Percentiles rank a stretch among this genome's conserved stretches.
Conservation (phyloP, 2,888 invertebrate genomes). For the Monoplex corrugatus region DNA sequence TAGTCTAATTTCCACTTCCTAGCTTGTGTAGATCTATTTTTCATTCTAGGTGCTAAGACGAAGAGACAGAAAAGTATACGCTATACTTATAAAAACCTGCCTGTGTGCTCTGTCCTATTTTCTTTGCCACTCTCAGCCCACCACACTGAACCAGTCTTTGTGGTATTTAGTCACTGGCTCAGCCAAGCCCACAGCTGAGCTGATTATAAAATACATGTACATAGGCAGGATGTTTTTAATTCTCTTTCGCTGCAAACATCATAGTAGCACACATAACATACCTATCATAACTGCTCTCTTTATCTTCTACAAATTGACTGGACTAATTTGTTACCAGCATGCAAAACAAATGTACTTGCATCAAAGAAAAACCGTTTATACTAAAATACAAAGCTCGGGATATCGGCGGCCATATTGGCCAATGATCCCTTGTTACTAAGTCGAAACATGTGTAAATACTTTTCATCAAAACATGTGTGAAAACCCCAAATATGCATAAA, state of each 20-base stretch:
- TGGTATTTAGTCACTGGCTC: constrained; percentile 24
- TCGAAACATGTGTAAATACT: constrained; percentile 31
- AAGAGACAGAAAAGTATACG: no score
- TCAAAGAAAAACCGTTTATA: constrained; percentile 4
- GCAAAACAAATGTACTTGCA: not conserved
- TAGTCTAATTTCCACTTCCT: no score
- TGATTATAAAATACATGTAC: constrained; percentile 1
- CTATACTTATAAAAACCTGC: not conserved
- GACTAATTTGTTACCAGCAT: no score
- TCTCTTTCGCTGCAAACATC: constrained; percentile 17
- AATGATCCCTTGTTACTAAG: constrained; percentile 52
- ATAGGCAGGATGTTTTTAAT: constrained; percentile 45
- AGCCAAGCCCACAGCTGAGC: constrained; percentile 35
- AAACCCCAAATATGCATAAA: constrained; percentile 37
- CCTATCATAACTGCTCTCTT: not conserved
- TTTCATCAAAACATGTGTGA: constrained; percentile 46
- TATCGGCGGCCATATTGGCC: constrained; percentile 46
- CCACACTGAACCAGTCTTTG: not conserved
- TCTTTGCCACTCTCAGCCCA: constrained; percentile 19
- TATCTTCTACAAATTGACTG: not conserved
- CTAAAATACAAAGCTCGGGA: constrained; percentile 29
- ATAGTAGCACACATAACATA: not conserved
- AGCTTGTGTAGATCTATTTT: no score
- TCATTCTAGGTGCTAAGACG: no score
- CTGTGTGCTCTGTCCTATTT: constrained; percentile 21